Evolutionary conservation across 2,888 invertebrate species (phyloP), one percentile per base, ranked within the genome.

Genomic region (Mythimna ferrago): DNA sequence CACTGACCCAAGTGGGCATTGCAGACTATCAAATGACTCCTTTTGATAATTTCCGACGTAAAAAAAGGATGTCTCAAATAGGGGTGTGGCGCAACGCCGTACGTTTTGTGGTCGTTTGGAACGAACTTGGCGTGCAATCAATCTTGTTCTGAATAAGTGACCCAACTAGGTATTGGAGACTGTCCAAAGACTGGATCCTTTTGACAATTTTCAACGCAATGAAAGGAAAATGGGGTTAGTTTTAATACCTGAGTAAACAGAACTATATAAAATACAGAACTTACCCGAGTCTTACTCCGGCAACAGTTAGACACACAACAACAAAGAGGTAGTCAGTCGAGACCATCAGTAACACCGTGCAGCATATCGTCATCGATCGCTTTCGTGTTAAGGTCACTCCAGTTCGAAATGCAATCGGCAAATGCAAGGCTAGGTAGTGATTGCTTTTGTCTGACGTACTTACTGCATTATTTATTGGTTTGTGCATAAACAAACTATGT

Each of bases 381-480:
- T 71, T 80, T 71, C 56, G 80, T 79, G 75, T 66, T 66, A 60
- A 75, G 80, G 80, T 66, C 66, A 65, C 44, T 61, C 32, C 35
- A 48, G 48, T 71, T 67, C 80, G 38, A 79, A 74, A 62, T 83
- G 53, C 65, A 81, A 67, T 70, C 70, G 38, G 56, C 32, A 61
- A 79, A 74, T 62, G 63, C 80, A 75, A 81, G 80, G 75, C 10
- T 70, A 51, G 14, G 7, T 38, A 64, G 38, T 62, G 21, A 69
- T 73, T 84, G 64, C 54, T 77, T 56, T 60, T 69, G 73, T 64
- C 62, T 67, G 66, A 65, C 67, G 51, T 68, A 64, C 56, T 61
- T 66, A 63, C 61, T 67, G 74, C 57, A 73, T 73, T 79, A 73
- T 70, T 74, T 67, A 83, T 82, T n/a, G 61, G 32, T 82, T 57